Percentiles rank a stretch among this genome's conserved stretches.
Conservation (phyloP, 2,797 vertebrate genomes). For the Acanthopagrus latus region DNA sequence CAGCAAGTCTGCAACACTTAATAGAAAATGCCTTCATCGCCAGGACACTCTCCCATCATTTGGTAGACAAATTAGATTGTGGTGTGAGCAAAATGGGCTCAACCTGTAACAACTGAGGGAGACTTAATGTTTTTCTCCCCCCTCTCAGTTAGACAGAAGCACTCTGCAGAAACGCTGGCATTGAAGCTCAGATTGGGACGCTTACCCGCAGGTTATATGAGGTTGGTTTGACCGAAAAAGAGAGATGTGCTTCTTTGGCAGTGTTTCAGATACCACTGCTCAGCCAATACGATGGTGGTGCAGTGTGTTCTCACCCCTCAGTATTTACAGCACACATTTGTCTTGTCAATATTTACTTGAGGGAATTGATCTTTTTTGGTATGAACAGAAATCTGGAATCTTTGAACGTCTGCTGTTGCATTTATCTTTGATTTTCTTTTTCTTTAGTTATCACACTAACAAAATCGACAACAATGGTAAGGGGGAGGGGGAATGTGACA, state of each 20-base stretch:
- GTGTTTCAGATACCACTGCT: constrained; percentile 45
- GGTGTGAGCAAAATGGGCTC: constrained; percentile 15
- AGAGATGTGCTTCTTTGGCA: constrained; percentile 43
- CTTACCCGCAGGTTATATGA: constrained; percentile 16
- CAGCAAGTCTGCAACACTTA: constrained; percentile 12
- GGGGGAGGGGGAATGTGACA: too few relatives aligned
- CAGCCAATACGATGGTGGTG: constrained; percentile 50
- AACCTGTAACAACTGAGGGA: constrained; percentile 7
- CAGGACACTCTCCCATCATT: constrained; percentile 31
- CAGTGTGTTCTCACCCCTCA: constrained; percentile 35
- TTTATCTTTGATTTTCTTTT: neutral
- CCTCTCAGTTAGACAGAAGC: constrained; percentile 5
- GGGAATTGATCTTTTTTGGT: neutral
- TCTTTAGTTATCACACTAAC: neutral
- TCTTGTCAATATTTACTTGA: constrained; percentile 9
- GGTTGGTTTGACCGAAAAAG: constrained; percentile 25
- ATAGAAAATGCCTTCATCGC: constrained; percentile 1
- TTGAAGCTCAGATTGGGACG: constrained; percentile 13
- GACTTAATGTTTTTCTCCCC: neutral
- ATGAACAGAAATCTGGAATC: neutral
- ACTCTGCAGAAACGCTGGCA: constrained; percentile 19
- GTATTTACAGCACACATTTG: constrained; percentile 32
- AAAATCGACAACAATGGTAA: neutral
- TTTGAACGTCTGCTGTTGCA: neutral
- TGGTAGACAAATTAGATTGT: constrained; percentile 65